Evolutionary conservation across 2,113 vertebrate species (phyloP).

Genomic region (Murina feae): DNA sequence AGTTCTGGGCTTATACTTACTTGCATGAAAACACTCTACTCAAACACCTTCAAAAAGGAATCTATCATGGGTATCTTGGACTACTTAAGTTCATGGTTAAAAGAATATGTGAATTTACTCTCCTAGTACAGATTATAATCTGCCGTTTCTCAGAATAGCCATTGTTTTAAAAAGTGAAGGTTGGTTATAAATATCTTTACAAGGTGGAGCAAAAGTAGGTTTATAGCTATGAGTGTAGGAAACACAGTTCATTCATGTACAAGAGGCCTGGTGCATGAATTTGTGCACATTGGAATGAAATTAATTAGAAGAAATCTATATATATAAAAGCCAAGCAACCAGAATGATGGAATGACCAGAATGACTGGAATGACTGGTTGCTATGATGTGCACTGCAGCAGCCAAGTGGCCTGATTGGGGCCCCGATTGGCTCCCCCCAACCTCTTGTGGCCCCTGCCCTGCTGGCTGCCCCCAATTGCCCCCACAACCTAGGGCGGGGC

Average conservation of each 20-base stretch:
- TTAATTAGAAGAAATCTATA: no score
- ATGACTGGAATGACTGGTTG: no score
- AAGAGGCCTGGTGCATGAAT: no score
- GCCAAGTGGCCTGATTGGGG: no score
- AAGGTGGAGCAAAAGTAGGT: background rate
- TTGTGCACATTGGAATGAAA: no score
- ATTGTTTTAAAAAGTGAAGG: background rate
- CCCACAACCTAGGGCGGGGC: no score
- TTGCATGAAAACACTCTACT: background rate
- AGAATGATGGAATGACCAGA: no score
- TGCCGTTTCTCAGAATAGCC: background rate
- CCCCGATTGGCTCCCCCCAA: no score
- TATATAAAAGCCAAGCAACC: no score
- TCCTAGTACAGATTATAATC: background rate
- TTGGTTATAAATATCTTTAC: background rate
- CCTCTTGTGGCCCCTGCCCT: fast-evolving
- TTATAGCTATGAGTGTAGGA: background rate
- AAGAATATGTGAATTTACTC: background rate
- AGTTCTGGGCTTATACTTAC: background rate
- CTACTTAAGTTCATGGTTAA: background rate
- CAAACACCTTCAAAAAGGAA: background rate
- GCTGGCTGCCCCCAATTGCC: no score
- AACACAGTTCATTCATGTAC: background rate
- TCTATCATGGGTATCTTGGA: background rate
- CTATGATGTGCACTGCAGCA: no score